These are phyloP conservation scores for Triplophysa rosa DNA, from an alignment of 2,113 vertebrate genomes.

Conservation along the genomic window DNA sequence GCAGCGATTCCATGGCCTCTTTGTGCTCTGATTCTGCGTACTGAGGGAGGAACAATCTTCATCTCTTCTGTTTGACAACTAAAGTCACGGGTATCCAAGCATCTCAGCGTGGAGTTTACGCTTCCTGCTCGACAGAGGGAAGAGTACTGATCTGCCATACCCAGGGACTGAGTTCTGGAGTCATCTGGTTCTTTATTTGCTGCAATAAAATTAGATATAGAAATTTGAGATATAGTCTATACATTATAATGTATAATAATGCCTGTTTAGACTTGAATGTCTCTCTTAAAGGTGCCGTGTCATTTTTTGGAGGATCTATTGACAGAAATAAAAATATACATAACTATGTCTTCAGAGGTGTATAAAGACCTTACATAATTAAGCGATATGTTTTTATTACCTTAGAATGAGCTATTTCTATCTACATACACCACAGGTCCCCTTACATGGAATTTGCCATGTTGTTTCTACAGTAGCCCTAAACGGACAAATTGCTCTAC, in stretches of 20 bases:
- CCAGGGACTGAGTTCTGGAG: slow-evolving; percentile 62
- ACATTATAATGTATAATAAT: not conserved
- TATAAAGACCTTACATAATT: no score
- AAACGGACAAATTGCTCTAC: no score
- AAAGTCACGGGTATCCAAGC: slow-evolving; percentile 76
- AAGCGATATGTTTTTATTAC: no score
- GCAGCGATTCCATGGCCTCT: slow-evolving; percentile 85
- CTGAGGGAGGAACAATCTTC: slow-evolving; percentile 74
- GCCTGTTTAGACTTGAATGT: not conserved
- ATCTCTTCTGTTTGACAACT: slow-evolving; percentile 74
- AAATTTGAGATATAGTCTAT: not conserved
- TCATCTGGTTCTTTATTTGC: slow-evolving; percentile 69
- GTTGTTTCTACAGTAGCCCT: no score
- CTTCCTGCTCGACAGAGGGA: slow-evolving; percentile 73
- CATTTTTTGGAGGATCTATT: no score
- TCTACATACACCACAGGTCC: no score
- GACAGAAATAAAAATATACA: no score
- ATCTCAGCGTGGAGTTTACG: slow-evolving; percentile 59
- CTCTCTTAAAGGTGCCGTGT: not conserved
- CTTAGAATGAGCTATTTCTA: no score
- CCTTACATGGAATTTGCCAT: no score
- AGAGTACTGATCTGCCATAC: slow-evolving; percentile 77
- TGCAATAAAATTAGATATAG: slow-evolving; percentile 64
- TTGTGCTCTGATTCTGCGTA: slow-evolving; percentile 86
- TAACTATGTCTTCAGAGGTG: no score